These are phyloP conservation scores for Nomia melanderi DNA, from an alignment of 1,140 invertebrate species.

Conservation along the genomic window DNA sequence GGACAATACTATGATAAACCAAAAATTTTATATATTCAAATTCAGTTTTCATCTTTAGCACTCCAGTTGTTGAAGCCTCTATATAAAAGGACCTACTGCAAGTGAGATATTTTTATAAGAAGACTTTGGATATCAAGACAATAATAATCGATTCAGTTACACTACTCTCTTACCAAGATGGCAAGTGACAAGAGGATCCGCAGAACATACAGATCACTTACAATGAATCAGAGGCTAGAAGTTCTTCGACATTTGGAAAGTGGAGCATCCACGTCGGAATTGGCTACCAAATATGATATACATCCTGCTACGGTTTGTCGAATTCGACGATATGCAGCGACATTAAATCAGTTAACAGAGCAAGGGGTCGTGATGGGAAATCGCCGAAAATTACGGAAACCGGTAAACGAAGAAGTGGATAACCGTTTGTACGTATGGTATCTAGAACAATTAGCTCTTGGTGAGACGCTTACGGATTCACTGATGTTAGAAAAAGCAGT, in stretches of 20 bases:
- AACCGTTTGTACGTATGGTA: not conserved
- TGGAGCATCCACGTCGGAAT: not conserved
- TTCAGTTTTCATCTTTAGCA: too few species aligned
- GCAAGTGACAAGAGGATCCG: not conserved
- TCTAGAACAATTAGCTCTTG: not conserved
- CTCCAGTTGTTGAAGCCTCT: too few species aligned
- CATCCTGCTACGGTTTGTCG: not conserved
- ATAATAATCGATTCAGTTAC: not conserved
- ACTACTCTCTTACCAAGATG: not conserved
- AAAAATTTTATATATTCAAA: too few species aligned
- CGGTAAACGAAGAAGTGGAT: not conserved
- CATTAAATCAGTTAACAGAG: not conserved
- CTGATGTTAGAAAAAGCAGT: not conserved
- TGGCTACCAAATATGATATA: not conserved
- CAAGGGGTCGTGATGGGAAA: not conserved
- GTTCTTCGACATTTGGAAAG: not conserved
- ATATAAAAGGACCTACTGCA: too few species aligned
- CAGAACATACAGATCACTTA: not conserved
- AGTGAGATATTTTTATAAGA: too few species aligned
- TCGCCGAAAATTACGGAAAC: not conserved
- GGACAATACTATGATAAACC: too few species aligned
- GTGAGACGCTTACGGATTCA: not conserved
- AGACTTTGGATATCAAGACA: too few species aligned
- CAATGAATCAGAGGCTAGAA: slow-evolving; percentile 4
- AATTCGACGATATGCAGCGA: not conserved